Evolutionary conservation across 2,888 invertebrate species (phyloP).

Genomic region (Theodoxus fluviatilis): DNA sequence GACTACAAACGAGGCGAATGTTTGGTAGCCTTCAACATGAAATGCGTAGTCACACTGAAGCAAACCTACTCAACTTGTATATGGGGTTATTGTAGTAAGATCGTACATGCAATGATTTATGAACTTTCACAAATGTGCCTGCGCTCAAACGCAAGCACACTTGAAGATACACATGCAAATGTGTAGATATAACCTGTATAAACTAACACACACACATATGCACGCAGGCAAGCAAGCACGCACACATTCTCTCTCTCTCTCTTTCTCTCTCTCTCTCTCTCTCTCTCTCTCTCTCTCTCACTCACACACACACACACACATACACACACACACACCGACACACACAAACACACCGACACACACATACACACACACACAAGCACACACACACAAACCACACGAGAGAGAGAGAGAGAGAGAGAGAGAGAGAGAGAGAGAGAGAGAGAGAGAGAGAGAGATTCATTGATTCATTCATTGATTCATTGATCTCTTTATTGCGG

Average conservation of each 20-base stretch:
- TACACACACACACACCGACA: slow-evolving; percentile 9
- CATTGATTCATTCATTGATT: no score
- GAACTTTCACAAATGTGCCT: no score
- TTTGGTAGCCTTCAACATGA: no score
- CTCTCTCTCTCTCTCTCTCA: slow-evolving; percentile 1
- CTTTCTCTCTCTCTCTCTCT: slow-evolving; percentile 5
- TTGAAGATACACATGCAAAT: no score
- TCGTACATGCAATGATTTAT: no score
- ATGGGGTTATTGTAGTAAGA: no score
- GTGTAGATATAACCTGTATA: no score
- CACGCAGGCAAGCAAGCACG: background rate
- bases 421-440: slow-evolving; percentile 2
- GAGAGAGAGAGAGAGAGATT: background rate
- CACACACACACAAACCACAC: background rate
- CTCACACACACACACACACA: slow-evolving; percentile 14
- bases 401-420: slow-evolving; percentile 34
- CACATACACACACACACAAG: background rate
- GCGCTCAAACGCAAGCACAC: no score
- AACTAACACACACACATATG: background rate
- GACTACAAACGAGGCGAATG: no score
- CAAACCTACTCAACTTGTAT: no score
- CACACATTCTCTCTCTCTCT: background rate
- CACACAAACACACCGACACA: slow-evolving; percentile 3
- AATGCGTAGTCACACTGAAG: no score
- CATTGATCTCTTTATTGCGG: no score